Percentiles rank a stretch among this genome's conserved stretches.
These are phyloP conservation scores for Sus scrofa DNA, from an alignment of 2,113 vertebrate genomes.

Conservation along the genomic window T2T-Sscrofa CM000816.6:96950001-96950500, in stretches of 20 bases:
- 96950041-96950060: not conserved
- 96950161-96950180: constrained; percentile 55
- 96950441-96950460: not conserved
- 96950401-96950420: not conserved
- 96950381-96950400: not conserved
- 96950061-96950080: not conserved
- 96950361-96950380: not conserved
- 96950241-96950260: not conserved
- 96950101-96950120: not conserved
- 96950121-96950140: not conserved
- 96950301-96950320: constrained; percentile 45
- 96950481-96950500: not conserved
- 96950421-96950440: not conserved
- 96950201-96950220: constrained; percentile 50
- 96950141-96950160: not conserved
- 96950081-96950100: not conserved
- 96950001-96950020: not conserved
- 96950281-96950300: constrained; percentile 13
- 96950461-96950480: not conserved
- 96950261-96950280: constrained; percentile 49
- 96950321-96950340: constrained; percentile 42
- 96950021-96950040: not conserved
- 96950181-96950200: not conserved
- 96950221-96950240: constrained; percentile 24
- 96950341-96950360: not conserved